Evolutionary conservation across 2,888 invertebrate species (phyloP), one percentile per base, ranked within the genome.

Genomic region (Thecocarcelia acutangulata): DNA sequence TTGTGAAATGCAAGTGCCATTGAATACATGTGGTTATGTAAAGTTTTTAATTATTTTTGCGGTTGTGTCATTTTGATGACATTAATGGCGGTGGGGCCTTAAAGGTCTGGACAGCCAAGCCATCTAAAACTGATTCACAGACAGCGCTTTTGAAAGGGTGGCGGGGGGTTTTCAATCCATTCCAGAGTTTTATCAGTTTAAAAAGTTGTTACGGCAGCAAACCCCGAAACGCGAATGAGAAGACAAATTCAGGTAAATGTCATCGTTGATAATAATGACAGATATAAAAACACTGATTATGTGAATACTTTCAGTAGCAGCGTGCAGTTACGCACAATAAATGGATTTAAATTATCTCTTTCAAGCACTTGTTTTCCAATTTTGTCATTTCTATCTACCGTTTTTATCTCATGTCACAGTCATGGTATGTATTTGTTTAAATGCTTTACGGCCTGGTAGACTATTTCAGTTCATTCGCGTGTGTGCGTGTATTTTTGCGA

Each of bases 31-130:
- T 66, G 82, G 82, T 61, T 69, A 64, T 48, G 59, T 61, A 75
- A 78, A 75, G 66, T 75, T 82, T 81, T 78, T 82, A 82, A 82
- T 82, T 82, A 82, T 82, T 82, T 78, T 70, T 82, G 82, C 70
- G 74, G 70, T 82, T 78, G 37, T 82, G 69, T 78, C 78, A 82
- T 66, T 78, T 70, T 66, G 59, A 56, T 56, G 76, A 17, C 59
- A 42, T 64, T 58, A 17, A 46, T 59, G 37, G 15, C 19, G 54
- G 61, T 56, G 48, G 42, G 17, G 56, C 56, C 61, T 52, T 75
- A 63, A 74, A 50, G 40, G 40, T 37, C 37, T 42, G 50, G 5
- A 44, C 59, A 13, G 21, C 4, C 37, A 15, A n/a, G 12, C 21
- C 17, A 52, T 50, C 42, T 56, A 21, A 63, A 11, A 50, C 19